Percentiles rank a stretch among this genome's conserved stretches.
phyloP scores from a whole-genome alignment of 2,113 vertebrate species.

The Chionomys nivalis region DNA sequence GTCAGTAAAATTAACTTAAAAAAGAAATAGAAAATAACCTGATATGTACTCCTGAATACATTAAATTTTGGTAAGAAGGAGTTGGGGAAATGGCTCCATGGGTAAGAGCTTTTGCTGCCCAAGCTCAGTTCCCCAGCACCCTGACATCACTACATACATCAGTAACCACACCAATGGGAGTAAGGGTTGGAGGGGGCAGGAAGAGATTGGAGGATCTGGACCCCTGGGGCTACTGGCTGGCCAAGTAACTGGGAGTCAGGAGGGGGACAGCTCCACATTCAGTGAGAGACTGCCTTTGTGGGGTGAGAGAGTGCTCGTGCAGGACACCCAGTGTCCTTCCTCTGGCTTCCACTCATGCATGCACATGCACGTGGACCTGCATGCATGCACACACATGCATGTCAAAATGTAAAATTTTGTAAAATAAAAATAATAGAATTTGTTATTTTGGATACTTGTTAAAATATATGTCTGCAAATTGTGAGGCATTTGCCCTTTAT shows the following conservation, averaged over 20 bases:
- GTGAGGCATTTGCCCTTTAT: not conserved
- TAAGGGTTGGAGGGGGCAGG: too few relatives aligned
- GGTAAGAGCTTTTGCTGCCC: not conserved
- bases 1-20: constrained; percentile 31
- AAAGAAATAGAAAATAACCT: constrained; percentile 1
- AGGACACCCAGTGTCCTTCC: not conserved
- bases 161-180: not conserved
- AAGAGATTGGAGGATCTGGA: not conserved
- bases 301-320: not conserved
- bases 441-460: constrained; percentile 8
- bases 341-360: too few relatives aligned
- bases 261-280: not conserved
- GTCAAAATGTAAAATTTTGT: not conserved
- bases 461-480: constrained; percentile 3
- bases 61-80: not conserved
- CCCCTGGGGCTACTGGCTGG: not conserved
- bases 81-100: not conserved
- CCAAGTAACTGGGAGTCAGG: not conserved
- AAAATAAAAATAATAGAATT: constrained; percentile 33
- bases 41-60: not conserved
- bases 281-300: not conserved
- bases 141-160: not conserved
- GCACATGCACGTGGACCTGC: not conserved
- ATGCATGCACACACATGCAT: not conserved
- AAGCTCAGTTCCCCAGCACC: not conserved